Percentiles rank a stretch among this genome's conserved stretches.
phyloP scores from a whole-genome alignment of 2,888 invertebrate species.

The Drosophila barbarae region DNA sequence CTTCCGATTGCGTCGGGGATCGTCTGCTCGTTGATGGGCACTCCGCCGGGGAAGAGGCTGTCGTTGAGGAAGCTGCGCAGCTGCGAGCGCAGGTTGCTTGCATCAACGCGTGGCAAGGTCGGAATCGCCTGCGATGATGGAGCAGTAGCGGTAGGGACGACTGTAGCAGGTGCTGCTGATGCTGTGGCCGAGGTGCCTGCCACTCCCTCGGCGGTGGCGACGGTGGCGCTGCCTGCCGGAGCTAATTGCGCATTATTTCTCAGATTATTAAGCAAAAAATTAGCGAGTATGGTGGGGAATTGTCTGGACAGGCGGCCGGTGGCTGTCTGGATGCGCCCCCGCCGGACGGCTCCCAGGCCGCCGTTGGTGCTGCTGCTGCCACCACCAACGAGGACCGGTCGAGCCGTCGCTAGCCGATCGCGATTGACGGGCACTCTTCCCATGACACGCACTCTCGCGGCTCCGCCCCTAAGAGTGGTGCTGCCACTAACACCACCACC shows the following conservation, averaged over 20 bases:
- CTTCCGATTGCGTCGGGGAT: constrained; percentile 71
- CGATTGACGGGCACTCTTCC: constrained; percentile 27
- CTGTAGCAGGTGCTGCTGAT: constrained; percentile 4
- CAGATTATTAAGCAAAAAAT: constrained; percentile 56
- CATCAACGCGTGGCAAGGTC: neutral
- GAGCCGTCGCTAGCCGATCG: constrained; percentile 34
- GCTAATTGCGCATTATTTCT: constrained; percentile 62
- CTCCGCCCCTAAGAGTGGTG: constrained; percentile 14
- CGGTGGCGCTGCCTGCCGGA: constrained; percentile 22
- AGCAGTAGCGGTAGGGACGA: constrained; percentile 6
- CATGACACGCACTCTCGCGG: constrained; percentile 33
- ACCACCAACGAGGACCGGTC: constrained; percentile 34
- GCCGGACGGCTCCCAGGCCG: constrained; percentile 29
- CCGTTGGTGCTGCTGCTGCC: constrained; percentile 30
- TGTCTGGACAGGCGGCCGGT: constrained; percentile 34
- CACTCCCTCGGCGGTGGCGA: constrained; percentile 8
- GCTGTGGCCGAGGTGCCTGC: constrained; percentile 2
- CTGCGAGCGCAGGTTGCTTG: constrained; percentile 67
- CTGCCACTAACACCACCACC: constrained; percentile 24
- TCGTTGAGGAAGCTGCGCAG: constrained; percentile 69
- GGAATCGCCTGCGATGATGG: constrained; percentile 7
- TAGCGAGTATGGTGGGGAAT: constrained; percentile 46
- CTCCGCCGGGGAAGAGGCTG: constrained; percentile 73
- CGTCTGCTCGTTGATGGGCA: constrained; percentile 71
- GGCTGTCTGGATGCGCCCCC: constrained; percentile 39